Percentiles rank a stretch among this genome's conserved stretches.
Conservation (phyloP, 2,113 vertebrate species). For the Ciconia boyciana region DNA sequence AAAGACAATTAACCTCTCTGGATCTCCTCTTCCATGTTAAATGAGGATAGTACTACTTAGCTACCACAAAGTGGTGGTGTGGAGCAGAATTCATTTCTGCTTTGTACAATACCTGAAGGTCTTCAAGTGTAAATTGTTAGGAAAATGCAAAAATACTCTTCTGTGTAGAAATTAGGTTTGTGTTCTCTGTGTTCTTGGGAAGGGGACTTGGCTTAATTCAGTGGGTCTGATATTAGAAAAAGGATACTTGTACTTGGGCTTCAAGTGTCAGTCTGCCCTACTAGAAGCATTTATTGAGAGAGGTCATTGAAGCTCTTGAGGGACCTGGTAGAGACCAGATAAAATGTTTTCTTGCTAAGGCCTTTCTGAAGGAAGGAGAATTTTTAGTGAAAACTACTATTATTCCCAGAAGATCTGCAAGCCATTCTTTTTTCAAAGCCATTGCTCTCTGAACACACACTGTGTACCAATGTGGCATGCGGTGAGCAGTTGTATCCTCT, state of each 20-base stretch:
- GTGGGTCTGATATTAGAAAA: neutral
- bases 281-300: neutral
- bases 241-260: neutral
- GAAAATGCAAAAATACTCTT: neutral
- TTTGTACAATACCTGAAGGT: neutral
- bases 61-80: slow-evolving; percentile 52
- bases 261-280: neutral
- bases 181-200: neutral
- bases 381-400: neutral
- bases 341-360: neutral
- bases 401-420: neutral
- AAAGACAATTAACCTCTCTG: slow-evolving; percentile 51
- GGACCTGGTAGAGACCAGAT: neutral
- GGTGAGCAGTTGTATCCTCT: neutral
- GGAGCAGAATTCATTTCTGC: slow-evolving; percentile 40
- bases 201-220: neutral
- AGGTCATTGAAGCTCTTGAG: slow-evolving; percentile 6
- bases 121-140: neutral
- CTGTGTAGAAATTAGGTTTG: neutral
- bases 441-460: neutral
- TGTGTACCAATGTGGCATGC: neutral
- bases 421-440: neutral
- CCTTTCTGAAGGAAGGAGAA: neutral
- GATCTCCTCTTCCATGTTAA: slow-evolving; percentile 17
- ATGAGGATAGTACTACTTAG: slow-evolving; percentile 12